These are phyloP conservation scores for Philonicus albiceps DNA, from an alignment of 2,888 invertebrate species.

Conservation along the genomic window DNA sequence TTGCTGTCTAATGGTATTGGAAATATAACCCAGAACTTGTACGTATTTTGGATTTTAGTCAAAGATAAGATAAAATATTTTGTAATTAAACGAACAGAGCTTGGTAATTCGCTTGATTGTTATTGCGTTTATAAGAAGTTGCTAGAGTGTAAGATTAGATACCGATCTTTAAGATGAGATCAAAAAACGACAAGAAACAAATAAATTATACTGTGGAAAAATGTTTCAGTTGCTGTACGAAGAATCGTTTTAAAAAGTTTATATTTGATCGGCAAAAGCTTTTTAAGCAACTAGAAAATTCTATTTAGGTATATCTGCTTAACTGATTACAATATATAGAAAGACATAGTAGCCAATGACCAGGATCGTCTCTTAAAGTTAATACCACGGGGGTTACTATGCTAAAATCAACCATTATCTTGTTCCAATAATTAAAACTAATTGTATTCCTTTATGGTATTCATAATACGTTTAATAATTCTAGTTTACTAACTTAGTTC, in stretches of 20 bases:
- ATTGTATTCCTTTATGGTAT: no score
- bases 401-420: no score
- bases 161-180: not conserved
- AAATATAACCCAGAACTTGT: constrained; percentile 14
- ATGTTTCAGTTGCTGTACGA: not conserved
- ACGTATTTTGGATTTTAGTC: constrained; percentile 19
- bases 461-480: no score
- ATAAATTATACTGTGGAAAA: not conserved
- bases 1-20: constrained; percentile 29
- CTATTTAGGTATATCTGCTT: no score
- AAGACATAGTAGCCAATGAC: no score
- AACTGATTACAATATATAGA: no score
- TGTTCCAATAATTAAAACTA: no score
- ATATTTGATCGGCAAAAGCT: no score
- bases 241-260: not conserved
- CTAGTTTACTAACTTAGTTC: no score
- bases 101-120: not conserved
- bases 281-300: no score
- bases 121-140: not conserved
- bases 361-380: no score
- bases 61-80: constrained; percentile 15
- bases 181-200: not conserved
- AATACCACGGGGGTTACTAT: no score
- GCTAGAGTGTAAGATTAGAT: not conserved
- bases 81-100: not conserved